These are phyloP conservation scores for Styela clava DNA, from an alignment of 23 tunicate genomes.

Conservation along the genomic window DNA sequence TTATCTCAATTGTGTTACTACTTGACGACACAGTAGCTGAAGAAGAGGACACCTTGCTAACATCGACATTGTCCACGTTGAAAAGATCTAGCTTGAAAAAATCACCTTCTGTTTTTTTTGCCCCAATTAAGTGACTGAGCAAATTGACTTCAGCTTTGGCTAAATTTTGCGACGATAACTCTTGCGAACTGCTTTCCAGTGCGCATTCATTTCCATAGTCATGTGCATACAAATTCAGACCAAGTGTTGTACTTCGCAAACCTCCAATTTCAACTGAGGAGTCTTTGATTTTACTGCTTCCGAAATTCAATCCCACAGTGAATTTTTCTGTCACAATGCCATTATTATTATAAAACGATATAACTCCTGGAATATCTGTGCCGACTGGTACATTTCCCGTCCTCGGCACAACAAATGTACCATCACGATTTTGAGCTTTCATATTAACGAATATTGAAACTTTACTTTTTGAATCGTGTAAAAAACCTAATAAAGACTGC, in stretches of 20 bases:
- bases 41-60: neutral
- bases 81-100: conserved; percentile 38
- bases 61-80: neutral
- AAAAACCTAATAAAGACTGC: conserved; percentile 57
- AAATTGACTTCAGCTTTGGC: conserved; percentile 77
- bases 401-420: conserved; percentile 45
- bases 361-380: conserved; percentile 66
- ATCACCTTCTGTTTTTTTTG: conserved; percentile 2
- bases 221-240: conserved; percentile 48
- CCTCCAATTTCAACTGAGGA: conserved; percentile 53
- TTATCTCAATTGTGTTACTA: conserved; percentile 31
- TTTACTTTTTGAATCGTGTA: conserved; percentile 68
- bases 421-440: conserved; percentile 66
- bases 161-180: neutral
- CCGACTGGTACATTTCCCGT: conserved; percentile 51
- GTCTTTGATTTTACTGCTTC: neutral
- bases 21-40: neutral
- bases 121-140: conserved; percentile 65
- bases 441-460: conserved; percentile 59
- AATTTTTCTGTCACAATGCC: conserved; percentile 22
- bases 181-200: neutral
- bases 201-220: conserved; percentile 6
- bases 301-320: conserved; percentile 32
- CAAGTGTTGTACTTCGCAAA: conserved; percentile 48
- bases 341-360: conserved; percentile 9